These are phyloP conservation scores for Semibalanus balanoides DNA, from an alignment of 1,140 invertebrate species.

Conservation along the genomic window DNA sequence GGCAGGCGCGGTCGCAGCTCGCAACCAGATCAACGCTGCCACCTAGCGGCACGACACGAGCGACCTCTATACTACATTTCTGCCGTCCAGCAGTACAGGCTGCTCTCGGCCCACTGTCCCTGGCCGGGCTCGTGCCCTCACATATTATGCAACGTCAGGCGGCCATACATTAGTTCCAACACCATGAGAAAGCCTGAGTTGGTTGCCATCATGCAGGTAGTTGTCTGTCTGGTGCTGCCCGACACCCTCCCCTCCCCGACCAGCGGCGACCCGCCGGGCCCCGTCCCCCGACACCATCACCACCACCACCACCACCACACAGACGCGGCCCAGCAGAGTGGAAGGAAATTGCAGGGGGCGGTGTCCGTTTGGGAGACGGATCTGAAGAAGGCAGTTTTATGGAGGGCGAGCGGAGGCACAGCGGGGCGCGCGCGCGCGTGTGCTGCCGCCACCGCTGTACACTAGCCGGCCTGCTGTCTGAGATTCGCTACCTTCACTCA, in stretches of 20 bases:
- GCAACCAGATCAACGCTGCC: too few relatives aligned
- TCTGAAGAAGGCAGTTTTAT: background rate
- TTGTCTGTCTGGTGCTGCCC: background rate
- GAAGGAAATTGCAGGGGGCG: too few relatives aligned
- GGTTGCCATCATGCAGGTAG: background rate
- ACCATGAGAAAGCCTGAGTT: conserved; percentile 13
- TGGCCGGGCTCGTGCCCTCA: background rate
- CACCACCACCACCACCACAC: too few relatives aligned
- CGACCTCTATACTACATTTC: background rate
- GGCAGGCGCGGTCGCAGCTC: too few relatives aligned
- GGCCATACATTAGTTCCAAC: conserved; percentile 13
- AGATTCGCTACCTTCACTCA: background rate
- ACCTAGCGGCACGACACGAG: too few relatives aligned
- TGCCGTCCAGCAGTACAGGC: background rate
- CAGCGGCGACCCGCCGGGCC: too few relatives aligned
- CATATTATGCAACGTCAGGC: background rate
- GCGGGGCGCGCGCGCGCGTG: background rate
- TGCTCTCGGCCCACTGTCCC: background rate
- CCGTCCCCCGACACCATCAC: too few relatives aligned
- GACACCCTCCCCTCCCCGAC: too few relatives aligned
- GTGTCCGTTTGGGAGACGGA: background rate
- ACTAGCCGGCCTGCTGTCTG: too few relatives aligned
- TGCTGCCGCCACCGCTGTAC: background rate
- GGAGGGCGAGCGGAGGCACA: background rate
- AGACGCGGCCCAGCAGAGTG: too few relatives aligned